Evolutionary conservation across 1,140 invertebrate genomes (phyloP).

Genomic region (Caenorhabditis remanei): DNA sequence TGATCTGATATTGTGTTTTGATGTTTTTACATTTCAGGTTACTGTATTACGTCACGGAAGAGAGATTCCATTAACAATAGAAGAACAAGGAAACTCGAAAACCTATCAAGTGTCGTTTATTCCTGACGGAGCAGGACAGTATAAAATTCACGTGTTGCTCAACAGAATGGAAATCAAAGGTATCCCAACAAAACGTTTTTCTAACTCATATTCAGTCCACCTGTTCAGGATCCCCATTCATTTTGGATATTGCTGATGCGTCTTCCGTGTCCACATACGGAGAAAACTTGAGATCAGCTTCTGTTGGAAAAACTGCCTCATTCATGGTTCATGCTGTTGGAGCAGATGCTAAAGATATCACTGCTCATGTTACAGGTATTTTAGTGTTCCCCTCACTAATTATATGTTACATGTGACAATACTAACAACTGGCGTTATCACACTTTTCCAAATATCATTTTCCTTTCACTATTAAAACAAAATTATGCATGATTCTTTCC

Average conservation of each 20-base stretch:
- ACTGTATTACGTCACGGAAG: constrained; percentile 85
- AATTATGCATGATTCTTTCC: constrained; percentile 37
- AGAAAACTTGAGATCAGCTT: constrained; percentile 82
- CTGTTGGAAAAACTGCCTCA: constrained; percentile 81
- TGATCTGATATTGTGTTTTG: constrained; percentile 8
- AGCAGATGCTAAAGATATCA: constrained; percentile 79
- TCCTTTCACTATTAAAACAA: background rate
- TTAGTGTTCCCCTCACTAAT: constrained; percentile 13
- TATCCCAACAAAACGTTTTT: constrained; percentile 78
- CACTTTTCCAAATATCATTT: background rate
- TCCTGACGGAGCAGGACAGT: constrained; percentile 89
- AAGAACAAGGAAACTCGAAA: constrained; percentile 84
- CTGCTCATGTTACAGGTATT: constrained; percentile 79
- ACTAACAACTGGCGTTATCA: background rate
- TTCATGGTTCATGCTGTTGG: constrained; percentile 82
- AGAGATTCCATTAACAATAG: constrained; percentile 87
- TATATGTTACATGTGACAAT: background rate
- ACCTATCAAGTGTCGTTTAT: constrained; percentile 90
- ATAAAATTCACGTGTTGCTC: constrained; percentile 92
- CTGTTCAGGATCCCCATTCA: constrained; percentile 81
- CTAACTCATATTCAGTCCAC: constrained; percentile 14
- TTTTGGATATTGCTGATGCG: constrained; percentile 80
- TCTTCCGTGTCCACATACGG: constrained; percentile 81
- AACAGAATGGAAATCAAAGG: constrained; percentile 96
- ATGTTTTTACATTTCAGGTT: constrained; percentile 78